Base-by-base conservation (phyloP, 1,140 invertebrate species). In the Drosophila pallidifrons region DNA sequence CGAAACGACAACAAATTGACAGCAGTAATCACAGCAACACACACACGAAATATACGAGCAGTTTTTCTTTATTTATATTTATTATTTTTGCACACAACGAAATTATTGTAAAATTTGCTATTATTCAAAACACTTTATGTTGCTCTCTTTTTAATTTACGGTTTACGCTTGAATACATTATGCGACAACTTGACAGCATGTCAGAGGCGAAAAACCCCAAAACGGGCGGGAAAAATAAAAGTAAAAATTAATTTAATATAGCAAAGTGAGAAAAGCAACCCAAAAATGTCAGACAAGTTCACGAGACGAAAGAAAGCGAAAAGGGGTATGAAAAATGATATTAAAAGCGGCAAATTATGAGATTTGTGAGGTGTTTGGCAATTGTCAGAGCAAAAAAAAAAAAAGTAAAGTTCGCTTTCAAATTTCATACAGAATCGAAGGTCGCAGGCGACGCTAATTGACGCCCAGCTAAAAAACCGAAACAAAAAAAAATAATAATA, bases 1-100 rank as follows among this genome's bases (percentile, higher is more conserved):
- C n/a, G 35, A 43, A 75, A 63, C 72, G 61, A 64, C 47, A 55
- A 75, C 54, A 74, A 74, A 66, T 70, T 78, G 66, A 77, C 77
- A 76, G 57, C 65, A 51, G 65, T 32, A 80, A 85, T 66, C 68
- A 70, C 55, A 71, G 43, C 49, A 11, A 63, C 7, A 8, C 35
- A 38, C 7, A 7, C 15, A 61, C 25, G 3, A 15, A 30, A 52
- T 13, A 30, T 52, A 51, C 10, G 25, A 25, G 11, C 28, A 32
- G 25, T 52, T 52, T 30, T 52, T 80, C 60, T 61, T 55, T 68
- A 79, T 80, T 65, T 65, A 55, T 68, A 68, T 81, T 70, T 66
- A 85, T 60, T 81, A 58, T 69, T 77, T 61, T 77, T 61, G 51
- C 25, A 43, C 11, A 64, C 16, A 25, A 25, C 20, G 20, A 25